Evolutionary conservation across 2,888 invertebrate genomes (phyloP), one percentile per base, ranked within the genome.

Genomic region (Lydus trimaculatus): DNA sequence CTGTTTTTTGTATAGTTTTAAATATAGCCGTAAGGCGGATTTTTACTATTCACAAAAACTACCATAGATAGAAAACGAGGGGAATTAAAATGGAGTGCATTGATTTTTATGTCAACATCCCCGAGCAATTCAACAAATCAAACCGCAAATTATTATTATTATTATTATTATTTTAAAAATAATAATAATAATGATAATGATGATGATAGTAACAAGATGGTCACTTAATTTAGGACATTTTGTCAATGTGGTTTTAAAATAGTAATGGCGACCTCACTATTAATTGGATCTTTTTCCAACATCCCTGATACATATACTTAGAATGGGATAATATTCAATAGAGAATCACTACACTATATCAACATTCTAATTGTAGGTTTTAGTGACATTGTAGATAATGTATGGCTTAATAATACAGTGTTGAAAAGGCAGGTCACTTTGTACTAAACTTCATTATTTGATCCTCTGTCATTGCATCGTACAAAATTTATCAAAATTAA

Each of bases 341-440:
- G 63, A 4, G 13, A 48, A 20, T 48, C 20, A 9, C 9, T 20
- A 48, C 9, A 11, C 1, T 5, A 5, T 20, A 77, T 73, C 77
- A 75, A 78, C 80, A 81, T 76, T 81, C 83, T 83, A 79, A 83
- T 79, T 71, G 76, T 69, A 72, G 80, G 81, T 81, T 81, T 79
- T 79, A 79, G 80, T 84, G 82, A 84, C 84, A 82, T 81, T 78
- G 61, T 69, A 83, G 83, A 84, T 85, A 84, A 85, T 84, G 84
- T 83, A 84, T 81, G 82, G 84, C 84, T 84, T 84, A 85, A 85
- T 85, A 85, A 85, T 85, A 78, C 82, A 83, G 83, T 84, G 85
- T 84, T 85, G 84, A 85, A 85, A 85, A 85, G 85, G 85, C 85
- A 85, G 85, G 84, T 85, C 85, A 85, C 83, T 84, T 84, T 84